Evolutionary conservation across 2,797 vertebrate genomes (phyloP).

Genomic region (Tolypeutes matacus): DNA sequence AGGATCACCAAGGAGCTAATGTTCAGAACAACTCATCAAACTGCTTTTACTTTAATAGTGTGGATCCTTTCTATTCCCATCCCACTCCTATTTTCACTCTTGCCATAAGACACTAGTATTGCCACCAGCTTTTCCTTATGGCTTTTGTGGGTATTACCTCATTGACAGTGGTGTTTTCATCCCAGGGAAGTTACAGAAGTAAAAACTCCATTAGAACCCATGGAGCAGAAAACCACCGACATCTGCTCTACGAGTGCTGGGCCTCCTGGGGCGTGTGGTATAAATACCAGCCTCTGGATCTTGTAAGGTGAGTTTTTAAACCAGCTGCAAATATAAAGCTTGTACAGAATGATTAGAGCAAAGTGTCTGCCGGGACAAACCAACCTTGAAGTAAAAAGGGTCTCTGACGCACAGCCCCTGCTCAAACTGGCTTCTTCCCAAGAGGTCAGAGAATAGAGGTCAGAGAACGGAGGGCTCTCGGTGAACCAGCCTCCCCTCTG

Average conservation of each 20-base stretch:
- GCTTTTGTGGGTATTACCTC: constrained; percentile 2
- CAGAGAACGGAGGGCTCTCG: background rate
- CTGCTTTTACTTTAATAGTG: background rate
- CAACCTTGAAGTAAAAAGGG: background rate
- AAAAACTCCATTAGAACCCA: constrained; percentile 95
- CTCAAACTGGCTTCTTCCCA: background rate
- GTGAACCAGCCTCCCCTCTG: background rate
- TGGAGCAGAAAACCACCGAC: constrained; percentile 95
- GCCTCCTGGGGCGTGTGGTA: constrained; percentile 98
- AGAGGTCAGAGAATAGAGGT: background rate
- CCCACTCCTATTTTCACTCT: background rate
- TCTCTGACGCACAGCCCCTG: background rate
- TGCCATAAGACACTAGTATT: background rate
- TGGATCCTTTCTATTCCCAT: background rate
- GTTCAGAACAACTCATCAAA: background rate
- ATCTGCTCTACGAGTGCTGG: constrained; percentile 96
- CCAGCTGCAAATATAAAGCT: background rate
- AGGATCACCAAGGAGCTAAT: background rate
- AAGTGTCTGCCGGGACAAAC: background rate
- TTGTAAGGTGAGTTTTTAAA: constrained; percentile 91
- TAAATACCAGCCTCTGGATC: constrained; percentile 96
- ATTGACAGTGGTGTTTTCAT: constrained; percentile 75
- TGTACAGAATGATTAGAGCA: background rate
- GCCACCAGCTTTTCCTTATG: background rate
- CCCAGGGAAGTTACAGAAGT: constrained; percentile 95